These are phyloP conservation scores for Asobara japonica DNA, from an alignment of 1,140 invertebrate genomes.

Conservation along the genomic window DNA sequence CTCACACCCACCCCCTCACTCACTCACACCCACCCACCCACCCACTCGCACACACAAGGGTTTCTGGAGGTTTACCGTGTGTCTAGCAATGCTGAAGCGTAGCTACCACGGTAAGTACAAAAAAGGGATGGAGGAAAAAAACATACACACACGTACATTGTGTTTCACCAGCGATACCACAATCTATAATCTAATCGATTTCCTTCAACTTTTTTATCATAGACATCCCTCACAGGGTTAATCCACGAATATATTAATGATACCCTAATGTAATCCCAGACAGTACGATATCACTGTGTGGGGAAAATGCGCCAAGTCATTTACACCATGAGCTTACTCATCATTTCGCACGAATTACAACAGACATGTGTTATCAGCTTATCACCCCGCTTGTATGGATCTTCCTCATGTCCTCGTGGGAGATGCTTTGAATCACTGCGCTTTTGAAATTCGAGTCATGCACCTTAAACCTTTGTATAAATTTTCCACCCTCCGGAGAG, in stretches of 20 bases:
- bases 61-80: too few relatives aligned
- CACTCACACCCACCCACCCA: too few relatives aligned
- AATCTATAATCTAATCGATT: too few relatives aligned
- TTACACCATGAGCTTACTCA: conserved; percentile 10
- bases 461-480: conserved; percentile 15
- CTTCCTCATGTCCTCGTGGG: not conserved
- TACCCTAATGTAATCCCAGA: not conserved
- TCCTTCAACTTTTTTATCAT: too few relatives aligned
- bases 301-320: conserved; percentile 8
- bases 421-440: conserved; percentile 13
- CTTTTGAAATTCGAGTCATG: conserved; percentile 13
- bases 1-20: too few relatives aligned
- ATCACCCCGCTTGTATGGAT: not conserved
- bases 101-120: too few relatives aligned
- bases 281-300: not conserved
- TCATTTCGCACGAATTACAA: conserved; percentile 4
- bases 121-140: too few relatives aligned
- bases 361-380: conserved; percentile 11
- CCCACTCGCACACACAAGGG: too few relatives aligned
- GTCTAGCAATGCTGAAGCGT: too few relatives aligned
- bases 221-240: conserved; percentile 3
- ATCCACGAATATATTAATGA: conserved; percentile 14
- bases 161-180: not conserved
- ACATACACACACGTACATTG: too few relatives aligned
- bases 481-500: not conserved